Conservation (phyloP, 1,140 invertebrate species). For the Danaus melanippus region DNA sequence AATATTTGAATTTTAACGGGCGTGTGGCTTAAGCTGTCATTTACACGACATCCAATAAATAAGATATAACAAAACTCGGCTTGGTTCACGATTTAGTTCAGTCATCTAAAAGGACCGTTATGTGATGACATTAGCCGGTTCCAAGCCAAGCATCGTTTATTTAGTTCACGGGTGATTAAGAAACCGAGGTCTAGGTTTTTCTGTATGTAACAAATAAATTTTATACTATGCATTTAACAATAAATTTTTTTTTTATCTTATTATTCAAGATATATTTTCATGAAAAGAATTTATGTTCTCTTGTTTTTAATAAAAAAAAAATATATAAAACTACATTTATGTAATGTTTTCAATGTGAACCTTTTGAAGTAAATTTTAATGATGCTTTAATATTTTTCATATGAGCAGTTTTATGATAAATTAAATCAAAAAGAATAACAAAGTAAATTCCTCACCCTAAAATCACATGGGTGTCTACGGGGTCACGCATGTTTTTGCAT, state of each 20-base stretch:
- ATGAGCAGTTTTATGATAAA: no score
- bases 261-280: no score
- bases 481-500: constrained; percentile 31
- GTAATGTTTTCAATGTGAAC: no score
- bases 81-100: constrained; percentile 7
- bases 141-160: constrained; percentile 15
- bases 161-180: constrained; percentile 14
- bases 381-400: no score
- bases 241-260: no score
- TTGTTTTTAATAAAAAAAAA: no score
- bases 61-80: constrained; percentile 9
- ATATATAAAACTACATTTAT: no score
- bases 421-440: constrained; percentile 7
- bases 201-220: no score
- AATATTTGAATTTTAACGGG: no score
- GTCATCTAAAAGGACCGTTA: constrained; percentile 13
- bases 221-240: no score
- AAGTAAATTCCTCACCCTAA: constrained; percentile 34
- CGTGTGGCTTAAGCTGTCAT: constrained; percentile 9
- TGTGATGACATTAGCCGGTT: constrained; percentile 9
- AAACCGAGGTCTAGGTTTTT: not conserved
- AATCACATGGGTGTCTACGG: constrained; percentile 41
- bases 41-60: constrained; percentile 17
- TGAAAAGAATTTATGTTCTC: no score
- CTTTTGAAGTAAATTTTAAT: no score